phyloP scores from a whole-genome alignment of 2,113 vertebrate genomes.

The Austrofundulus limnaeus region DNA sequence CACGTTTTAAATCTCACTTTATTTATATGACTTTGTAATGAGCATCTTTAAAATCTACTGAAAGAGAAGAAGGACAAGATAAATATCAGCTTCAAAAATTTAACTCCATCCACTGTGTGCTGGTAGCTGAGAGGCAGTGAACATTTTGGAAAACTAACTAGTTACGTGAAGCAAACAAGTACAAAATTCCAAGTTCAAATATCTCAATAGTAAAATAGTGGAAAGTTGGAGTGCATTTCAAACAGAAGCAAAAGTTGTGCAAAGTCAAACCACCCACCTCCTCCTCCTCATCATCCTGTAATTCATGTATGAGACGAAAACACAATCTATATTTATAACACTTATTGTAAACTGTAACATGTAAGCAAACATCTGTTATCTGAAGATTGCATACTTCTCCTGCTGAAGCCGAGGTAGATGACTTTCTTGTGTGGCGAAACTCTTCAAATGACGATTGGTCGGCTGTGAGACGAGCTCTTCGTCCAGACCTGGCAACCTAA shows the following conservation, averaged over 20 bases:
- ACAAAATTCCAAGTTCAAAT: too few species aligned
- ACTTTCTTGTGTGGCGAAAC: slow-evolving; percentile 73
- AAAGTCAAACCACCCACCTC: slow-evolving; percentile 64
- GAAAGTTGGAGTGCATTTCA: slow-evolving; percentile 49
- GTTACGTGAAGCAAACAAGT: slow-evolving; percentile 11
- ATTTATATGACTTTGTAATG: too few species aligned
- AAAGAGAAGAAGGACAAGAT: slow-evolving; percentile 20
- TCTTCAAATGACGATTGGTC: slow-evolving; percentile 79
- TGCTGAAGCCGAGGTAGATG: slow-evolving; percentile 66
- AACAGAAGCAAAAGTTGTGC: slow-evolving; percentile 46
- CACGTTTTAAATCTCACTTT: too few species aligned
- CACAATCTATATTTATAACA: slow-evolving; percentile 40
- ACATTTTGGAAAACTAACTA: slow-evolving; percentile 12
- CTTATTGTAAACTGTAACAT: slow-evolving; percentile 12
- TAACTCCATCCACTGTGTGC: slow-evolving; percentile 27
- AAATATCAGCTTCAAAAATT: too few species aligned
- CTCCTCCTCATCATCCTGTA: slow-evolving; percentile 64
- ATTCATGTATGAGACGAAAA: slow-evolving; percentile 53
- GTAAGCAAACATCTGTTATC: neutral
- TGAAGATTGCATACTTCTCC: slow-evolving; percentile 79
- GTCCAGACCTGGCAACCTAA: slow-evolving; percentile 85
- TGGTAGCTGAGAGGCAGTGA: neutral
- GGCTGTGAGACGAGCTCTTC: slow-evolving; percentile 81
- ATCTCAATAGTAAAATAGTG: slow-evolving; percentile 7
- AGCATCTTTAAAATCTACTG: too few species aligned